Evolutionary conservation across 2,797 vertebrate genomes (phyloP).

Genomic region (Brotula barbata): DNA sequence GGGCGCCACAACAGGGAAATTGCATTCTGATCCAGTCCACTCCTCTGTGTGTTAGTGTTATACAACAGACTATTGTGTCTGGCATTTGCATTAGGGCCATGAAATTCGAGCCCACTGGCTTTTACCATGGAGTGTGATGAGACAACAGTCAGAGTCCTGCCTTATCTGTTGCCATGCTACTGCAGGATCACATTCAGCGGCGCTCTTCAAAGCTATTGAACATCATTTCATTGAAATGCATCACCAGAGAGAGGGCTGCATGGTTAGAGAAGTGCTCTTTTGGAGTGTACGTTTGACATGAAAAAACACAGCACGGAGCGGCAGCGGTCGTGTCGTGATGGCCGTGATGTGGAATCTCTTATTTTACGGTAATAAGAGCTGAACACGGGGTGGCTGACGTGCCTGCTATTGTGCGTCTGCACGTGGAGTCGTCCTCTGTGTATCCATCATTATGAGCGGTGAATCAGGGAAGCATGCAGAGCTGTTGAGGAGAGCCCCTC

Average conservation of each 20-base stretch:
- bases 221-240: slow-evolving; percentile 44
- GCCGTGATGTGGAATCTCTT: slow-evolving; percentile 50
- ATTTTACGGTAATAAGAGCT: slow-evolving; percentile 34
- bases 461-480: slow-evolving; percentile 64
- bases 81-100: slow-evolving; percentile 73
- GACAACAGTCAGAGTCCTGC: slow-evolving; percentile 57
- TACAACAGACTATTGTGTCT: slow-evolving; percentile 73
- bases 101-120: slow-evolving; percentile 69
- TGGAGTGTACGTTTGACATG: slow-evolving; percentile 40
- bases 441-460: slow-evolving; percentile 71
- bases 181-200: slow-evolving; percentile 46
- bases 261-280: slow-evolving; percentile 30
- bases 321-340: slow-evolving; percentile 26
- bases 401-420: slow-evolving; percentile 59
- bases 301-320: slow-evolving; percentile 41
- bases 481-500: slow-evolving; percentile 55
- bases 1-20: slow-evolving; percentile 64
- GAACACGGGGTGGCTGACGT: slow-evolving; percentile 48
- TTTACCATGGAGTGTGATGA: slow-evolving; percentile 45
- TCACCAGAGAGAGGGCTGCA: slow-evolving; percentile 27
- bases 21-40: slow-evolving; percentile 67
- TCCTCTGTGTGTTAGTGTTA: slow-evolving; percentile 70
- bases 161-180: slow-evolving; percentile 64
- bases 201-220: slow-evolving; percentile 48
- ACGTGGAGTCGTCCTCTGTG: slow-evolving; percentile 65